Evolutionary conservation across 2,113 vertebrate species (phyloP), one percentile per base, ranked within the genome.

Genomic region (Xerus inauris): DNA sequence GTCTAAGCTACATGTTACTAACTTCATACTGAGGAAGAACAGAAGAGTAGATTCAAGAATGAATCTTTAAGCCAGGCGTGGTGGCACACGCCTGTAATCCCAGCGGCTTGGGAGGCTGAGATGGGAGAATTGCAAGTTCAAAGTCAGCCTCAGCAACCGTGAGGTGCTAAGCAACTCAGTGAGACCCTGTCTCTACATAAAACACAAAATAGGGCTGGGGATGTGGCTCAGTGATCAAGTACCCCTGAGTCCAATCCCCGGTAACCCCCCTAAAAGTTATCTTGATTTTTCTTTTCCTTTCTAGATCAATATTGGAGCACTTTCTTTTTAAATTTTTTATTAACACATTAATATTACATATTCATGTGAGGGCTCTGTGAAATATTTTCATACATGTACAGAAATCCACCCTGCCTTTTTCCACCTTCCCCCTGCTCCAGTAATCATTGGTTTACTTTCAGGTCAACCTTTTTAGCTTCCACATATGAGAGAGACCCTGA

Each of bases 1-100:
- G 81, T 89, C 57, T 94, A 38, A 59, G 57, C 73, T 97, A 81
- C 75, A 42, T 77, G 47, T 4, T 14, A 93, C 80, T 96, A 88
- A 93, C 73, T 91, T 96, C 65, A 94, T 96, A 93, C 20, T 67
- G 92, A 97, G 57, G 59, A 89, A 87, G 87, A 98, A 95, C 59
- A 94, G 35, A 95, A 64, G 49, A 40, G 47, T 96, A 90, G 90
- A 92, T 97, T 97, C 87, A 97, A 87, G n/a, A 95, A 57, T 73
- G 35, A 72, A 83, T 94, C n/a, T n/a, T n/a, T n/a, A n/a, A n/a
- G n/a, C n/a, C n/a, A n/a, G n/a, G n/a, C n/a, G n/a, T n/a, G n/a
- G n/a, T n/a, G n/a, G n/a, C n/a, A n/a, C n/a, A n/a, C n/a, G n/a
- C n/a, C n/a, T n/a, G n/a, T n/a, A n/a, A n/a, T n/a, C n/a, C n/a